A percentile compares a stretch with the other conserved stretches of the same genome.
phyloP scores from a whole-genome alignment of 1,140 invertebrate genomes.

The Melipona quadrifasciata region DNA sequence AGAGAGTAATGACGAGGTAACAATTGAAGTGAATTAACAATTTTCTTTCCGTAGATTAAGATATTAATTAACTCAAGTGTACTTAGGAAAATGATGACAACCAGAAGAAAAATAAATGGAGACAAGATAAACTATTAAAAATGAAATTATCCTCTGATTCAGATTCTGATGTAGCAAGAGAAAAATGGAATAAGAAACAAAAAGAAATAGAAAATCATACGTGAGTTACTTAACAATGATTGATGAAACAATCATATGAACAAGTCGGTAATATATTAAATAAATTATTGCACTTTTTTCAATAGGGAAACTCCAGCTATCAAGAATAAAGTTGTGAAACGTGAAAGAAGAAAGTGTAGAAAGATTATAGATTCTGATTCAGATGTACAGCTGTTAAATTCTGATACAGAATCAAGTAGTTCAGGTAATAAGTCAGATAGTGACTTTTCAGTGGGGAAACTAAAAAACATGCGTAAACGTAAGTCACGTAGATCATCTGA shows the following conservation, averaged over 20 bases:
- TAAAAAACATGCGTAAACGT: slow-evolving; percentile 59
- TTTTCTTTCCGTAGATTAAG: background rate
- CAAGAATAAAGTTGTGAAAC: slow-evolving; percentile 43
- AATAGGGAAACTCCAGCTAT: background rate
- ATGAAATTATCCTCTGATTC: slow-evolving; percentile 70
- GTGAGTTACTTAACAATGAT: slow-evolving; percentile 57
- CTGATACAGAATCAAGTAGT: slow-evolving; percentile 47
- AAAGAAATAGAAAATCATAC: slow-evolving; percentile 59
- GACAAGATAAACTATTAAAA: slow-evolving; percentile 72
- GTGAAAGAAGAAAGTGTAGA: slow-evolving; percentile 58
- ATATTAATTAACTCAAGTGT: background rate
- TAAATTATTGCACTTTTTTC: background rate
- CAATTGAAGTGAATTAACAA: background rate
- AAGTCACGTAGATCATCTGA: slow-evolving; percentile 68
- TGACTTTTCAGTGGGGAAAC: slow-evolving; percentile 38
- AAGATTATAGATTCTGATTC: slow-evolving; percentile 76
- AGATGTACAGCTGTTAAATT: slow-evolving; percentile 63
- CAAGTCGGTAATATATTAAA: background rate
- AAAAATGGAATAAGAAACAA: slow-evolving; percentile 61
- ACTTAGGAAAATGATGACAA: slow-evolving; percentile 42
- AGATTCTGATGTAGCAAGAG: slow-evolving; percentile 71
- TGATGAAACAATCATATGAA: background rate
- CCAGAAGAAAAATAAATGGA: slow-evolving; percentile 70
- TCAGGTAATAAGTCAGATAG: slow-evolving; percentile 28
- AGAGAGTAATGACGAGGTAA: slow-evolving; percentile 6